phyloP scores from a whole-genome alignment of 1,140 invertebrate genomes.

The Rhyzopertha dominica region DNA sequence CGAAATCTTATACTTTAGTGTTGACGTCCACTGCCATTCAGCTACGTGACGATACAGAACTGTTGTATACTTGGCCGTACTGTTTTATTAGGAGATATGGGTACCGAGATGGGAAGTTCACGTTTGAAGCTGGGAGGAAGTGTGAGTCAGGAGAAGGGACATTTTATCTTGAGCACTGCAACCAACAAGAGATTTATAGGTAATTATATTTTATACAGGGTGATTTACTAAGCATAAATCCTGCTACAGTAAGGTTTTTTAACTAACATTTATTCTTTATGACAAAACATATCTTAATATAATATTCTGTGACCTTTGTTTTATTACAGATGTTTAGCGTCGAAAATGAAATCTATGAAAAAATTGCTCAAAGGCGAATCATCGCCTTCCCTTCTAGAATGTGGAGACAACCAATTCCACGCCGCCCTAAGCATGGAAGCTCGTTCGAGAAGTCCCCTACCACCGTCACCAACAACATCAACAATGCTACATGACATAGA shows the following conservation, averaged over 20 bases:
- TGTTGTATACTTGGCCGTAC: slow-evolving; percentile 81
- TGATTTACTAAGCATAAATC: no score
- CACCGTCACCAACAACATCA: slow-evolving; percentile 57
- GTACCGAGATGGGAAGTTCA: slow-evolving; percentile 74
- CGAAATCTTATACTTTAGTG: slow-evolving; percentile 63
- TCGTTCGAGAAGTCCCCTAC: slow-evolving; percentile 69
- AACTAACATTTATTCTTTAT: no score
- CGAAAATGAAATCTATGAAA: slow-evolving; percentile 81
- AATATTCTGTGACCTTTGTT: no score
- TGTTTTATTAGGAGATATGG: slow-evolving; percentile 80
- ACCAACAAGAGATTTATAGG: slow-evolving; percentile 74
- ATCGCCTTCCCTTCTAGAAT: slow-evolving; percentile 58
- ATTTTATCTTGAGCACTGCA: slow-evolving; percentile 72
- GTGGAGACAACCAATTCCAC: slow-evolving; percentile 68
- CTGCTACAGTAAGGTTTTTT: no score
- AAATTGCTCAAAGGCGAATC: slow-evolving; percentile 66
- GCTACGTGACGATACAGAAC: slow-evolving; percentile 58
- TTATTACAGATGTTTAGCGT: slow-evolving; percentile 57
- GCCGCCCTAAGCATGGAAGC: slow-evolving; percentile 68
- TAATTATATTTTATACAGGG: slow-evolving; percentile 17
- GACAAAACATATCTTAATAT: no score
- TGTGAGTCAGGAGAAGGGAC: slow-evolving; percentile 80
- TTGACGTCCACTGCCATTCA: slow-evolving; percentile 69
- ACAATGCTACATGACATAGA: slow-evolving; percentile 49
- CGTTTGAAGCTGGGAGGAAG: slow-evolving; percentile 86